Evolutionary conservation across 2,113 vertebrate genomes (phyloP).

Genomic region (Podilymbus podiceps): DNA sequence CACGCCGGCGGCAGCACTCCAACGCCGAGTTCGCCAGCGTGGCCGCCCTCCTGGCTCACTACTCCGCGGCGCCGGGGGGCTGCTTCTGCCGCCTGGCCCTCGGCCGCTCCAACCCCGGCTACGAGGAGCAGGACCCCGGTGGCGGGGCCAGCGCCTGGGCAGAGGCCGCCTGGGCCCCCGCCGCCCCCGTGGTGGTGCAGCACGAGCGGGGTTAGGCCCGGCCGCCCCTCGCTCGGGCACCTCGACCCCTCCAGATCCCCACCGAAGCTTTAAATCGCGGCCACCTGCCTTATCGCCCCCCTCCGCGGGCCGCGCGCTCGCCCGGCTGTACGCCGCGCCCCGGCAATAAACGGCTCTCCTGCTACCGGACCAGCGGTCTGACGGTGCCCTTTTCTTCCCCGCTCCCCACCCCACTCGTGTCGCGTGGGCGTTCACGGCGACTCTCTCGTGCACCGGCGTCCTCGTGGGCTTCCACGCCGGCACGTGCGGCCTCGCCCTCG

Average conservation of each 20-base stretch:
- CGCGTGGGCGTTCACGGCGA: no score
- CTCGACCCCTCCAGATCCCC: not conserved
- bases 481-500: fast-evolving
- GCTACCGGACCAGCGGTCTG: not conserved
- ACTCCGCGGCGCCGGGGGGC: slow-evolving; percentile 70
- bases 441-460: no score
- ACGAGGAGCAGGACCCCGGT: slow-evolving; percentile 79
- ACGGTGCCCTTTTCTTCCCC: fast-evolving
- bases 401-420: no score
- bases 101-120: slow-evolving; percentile 86
- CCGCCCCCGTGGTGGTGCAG: slow-evolving; percentile 9
- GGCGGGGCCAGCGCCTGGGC: not conserved
- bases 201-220: slow-evolving; percentile 61
- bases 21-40: slow-evolving; percentile 80
- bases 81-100: slow-evolving; percentile 80
- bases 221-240: fast-evolving
- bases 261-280: not conserved
- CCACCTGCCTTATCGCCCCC: not conserved
- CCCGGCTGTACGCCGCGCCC: not conserved
- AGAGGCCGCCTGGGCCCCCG: not conserved
- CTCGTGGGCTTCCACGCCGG: fast-evolving
- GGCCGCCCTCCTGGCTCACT: slow-evolving; percentile 84
- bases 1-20: slow-evolving; percentile 74
- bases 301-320: not conserved
- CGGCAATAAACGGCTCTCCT: not conserved